A percentile compares a stretch with the other conserved stretches of the same genome.
Evolutionary conservation across 2,888 invertebrate genomes (phyloP).

Genomic region (Eurytoma californica): DNA sequence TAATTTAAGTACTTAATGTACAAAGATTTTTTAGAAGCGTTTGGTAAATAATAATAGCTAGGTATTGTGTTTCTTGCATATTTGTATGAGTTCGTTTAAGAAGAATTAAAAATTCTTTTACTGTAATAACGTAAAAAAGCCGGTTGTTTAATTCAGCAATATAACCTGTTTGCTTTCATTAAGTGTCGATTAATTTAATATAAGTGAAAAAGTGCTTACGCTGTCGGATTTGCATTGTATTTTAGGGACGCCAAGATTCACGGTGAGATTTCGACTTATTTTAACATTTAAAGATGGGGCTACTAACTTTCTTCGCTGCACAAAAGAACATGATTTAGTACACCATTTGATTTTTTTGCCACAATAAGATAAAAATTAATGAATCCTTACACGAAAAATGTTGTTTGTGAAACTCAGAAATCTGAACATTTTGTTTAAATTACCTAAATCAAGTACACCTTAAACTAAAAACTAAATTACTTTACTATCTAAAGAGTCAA

Average conservation of each 20-base stretch:
- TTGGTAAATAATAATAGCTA: too few relatives aligned
- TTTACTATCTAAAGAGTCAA: not conserved
- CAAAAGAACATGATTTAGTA: not conserved
- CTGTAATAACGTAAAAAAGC: too few relatives aligned
- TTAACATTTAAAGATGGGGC: not conserved
- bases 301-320: not conserved
- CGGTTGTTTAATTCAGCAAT: too few relatives aligned
- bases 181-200: too few relatives aligned
- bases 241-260: slow-evolving; percentile 66
- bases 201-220: slow-evolving; percentile 25
- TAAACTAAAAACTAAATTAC: slow-evolving; percentile 20
- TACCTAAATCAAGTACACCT: not conserved
- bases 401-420: slow-evolving; percentile 13
- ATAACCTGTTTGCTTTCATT: too few relatives aligned
- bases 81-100: too few relatives aligned
- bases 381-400: slow-evolving; percentile 37
- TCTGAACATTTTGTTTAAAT: slow-evolving; percentile 28
- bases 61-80: too few relatives aligned
- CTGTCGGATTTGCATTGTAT: slow-evolving; percentile 59
- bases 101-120: too few relatives aligned
- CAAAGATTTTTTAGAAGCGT: too few relatives aligned
- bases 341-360: not conserved
- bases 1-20: too few relatives aligned
- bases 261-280: slow-evolving; percentile 58
- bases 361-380: not conserved